Conservation (phyloP, 1,140 invertebrate species). For the Drosophila orosa region DNA sequence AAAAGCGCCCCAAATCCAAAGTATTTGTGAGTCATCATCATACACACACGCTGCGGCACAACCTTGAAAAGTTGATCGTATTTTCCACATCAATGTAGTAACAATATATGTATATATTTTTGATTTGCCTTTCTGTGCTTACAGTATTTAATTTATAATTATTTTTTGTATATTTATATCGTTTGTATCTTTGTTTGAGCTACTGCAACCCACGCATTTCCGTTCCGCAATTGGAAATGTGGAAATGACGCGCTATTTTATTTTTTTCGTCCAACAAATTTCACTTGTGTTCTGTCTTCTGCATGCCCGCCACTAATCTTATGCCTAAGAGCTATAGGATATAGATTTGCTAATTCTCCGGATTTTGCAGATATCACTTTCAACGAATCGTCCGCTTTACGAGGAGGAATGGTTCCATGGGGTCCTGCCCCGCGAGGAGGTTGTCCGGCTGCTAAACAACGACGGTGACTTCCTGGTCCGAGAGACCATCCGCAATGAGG, state of each 20-base stretch:
- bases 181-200: constrained; percentile 26
- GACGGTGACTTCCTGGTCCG: constrained; percentile 98
- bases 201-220: constrained; percentile 69
- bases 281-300: constrained; percentile 24
- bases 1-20: constrained; percentile 77
- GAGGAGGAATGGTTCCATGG: constrained; percentile 99
- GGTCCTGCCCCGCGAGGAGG: constrained; percentile 97
- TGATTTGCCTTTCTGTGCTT: constrained; percentile 14
- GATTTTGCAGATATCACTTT: constrained; percentile 75
- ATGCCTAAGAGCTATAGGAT: background rate
- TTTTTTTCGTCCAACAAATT: constrained; percentile 34
- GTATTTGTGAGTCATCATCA: constrained; percentile 72
- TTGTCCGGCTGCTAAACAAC: constrained; percentile 93
- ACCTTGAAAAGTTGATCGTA: constrained; percentile 41
- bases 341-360: constrained; percentile 40
- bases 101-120: constrained; percentile 41
- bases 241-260: constrained; percentile 57
- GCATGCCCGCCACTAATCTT: constrained; percentile 52
- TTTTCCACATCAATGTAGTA: constrained; percentile 56
- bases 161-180: constrained; percentile 20
- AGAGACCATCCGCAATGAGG: constrained; percentile 96
- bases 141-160: constrained; percentile 49
- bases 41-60: background rate
- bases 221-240: constrained; percentile 53
- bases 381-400: constrained; percentile 87